Conservation (phyloP, 2,113 vertebrate genomes). For the Hypanus sabinus region DNA sequence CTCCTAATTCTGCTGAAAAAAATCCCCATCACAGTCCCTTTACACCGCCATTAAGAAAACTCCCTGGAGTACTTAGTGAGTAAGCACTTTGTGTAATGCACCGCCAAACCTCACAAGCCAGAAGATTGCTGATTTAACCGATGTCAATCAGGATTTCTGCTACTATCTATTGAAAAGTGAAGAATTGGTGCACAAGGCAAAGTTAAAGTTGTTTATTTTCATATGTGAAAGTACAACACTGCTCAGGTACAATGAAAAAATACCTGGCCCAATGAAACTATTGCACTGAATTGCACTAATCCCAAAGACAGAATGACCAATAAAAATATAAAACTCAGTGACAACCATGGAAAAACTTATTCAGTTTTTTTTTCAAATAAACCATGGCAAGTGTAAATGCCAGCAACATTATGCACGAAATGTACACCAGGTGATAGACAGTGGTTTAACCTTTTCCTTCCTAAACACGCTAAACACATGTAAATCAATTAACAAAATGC, state of each 20-base stretch:
- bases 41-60: background rate
- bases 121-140: background rate
- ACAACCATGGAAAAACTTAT: background rate
- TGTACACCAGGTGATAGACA: background rate
- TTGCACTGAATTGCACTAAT: background rate
- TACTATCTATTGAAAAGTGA: background rate
- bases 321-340: background rate
- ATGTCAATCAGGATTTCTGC: background rate
- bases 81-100: background rate
- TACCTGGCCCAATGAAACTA: background rate
- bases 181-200: too few species aligned
- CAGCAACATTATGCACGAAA: background rate
- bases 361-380: background rate
- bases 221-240: too few species aligned
- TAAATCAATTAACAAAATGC: background rate
- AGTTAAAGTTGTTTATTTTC: too few species aligned
- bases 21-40: background rate
- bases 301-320: background rate
- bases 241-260: background rate
- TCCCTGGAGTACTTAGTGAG: background rate
- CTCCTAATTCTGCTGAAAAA: background rate
- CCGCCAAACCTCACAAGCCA: background rate
- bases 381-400: background rate
- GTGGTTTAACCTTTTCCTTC: constrained; percentile 31
- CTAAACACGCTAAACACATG: background rate